Base-by-base conservation (phyloP, 2,888 invertebrate genomes). In the Endomychus coccineus region DNA sequence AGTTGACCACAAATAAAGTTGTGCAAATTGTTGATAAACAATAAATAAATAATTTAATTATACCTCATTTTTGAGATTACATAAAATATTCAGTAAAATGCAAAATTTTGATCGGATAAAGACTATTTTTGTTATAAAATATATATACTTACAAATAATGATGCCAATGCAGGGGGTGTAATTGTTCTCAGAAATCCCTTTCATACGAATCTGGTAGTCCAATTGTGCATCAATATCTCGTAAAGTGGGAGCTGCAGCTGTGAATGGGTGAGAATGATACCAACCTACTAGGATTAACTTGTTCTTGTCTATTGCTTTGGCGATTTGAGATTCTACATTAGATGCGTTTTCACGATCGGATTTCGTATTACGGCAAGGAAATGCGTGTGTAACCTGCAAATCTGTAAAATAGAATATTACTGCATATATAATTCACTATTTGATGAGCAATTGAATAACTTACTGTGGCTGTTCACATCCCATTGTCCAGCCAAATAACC, bases 401-500 rank as follows among this genome's bases (percentile, higher is more conserved):
- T 87, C 91, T 91, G 67, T 6, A 71, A 71, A 44, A 19, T 4
- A 3, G n/a, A n/a, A n/a, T n/a, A n/a, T n/a, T n/a, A n/a, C n/a
- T n/a, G n/a, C n/a, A n/a, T n/a, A n/a, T n/a, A n/a, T n/a, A n/a
- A n/a, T 25, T 9, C 9, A 25, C 6, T 5, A 25, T 9, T 10
- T 25, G 6, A 10, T 6, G 10, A n/a, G n/a, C n/a, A n/a, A n/a
- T n/a, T n/a, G n/a, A 25, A 25, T 5, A 42, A 75, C 83, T 76
- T 76, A 94, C 94, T 90, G 58, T 95, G 94, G 43, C 80, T 78
- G 62, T 88, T 89, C 34, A 89, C 80, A 66, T 95, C 95, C 95
- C 95, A 96, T 39, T 83, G 83, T 3, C 96, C 95, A 32, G 87
- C 95, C 32, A 96, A 69, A 64, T 95, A 96, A n/a, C 96, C 96